Evolutionary conservation across 2,888 invertebrate species (phyloP).

Genomic region (Selenia dentaria): DNA sequence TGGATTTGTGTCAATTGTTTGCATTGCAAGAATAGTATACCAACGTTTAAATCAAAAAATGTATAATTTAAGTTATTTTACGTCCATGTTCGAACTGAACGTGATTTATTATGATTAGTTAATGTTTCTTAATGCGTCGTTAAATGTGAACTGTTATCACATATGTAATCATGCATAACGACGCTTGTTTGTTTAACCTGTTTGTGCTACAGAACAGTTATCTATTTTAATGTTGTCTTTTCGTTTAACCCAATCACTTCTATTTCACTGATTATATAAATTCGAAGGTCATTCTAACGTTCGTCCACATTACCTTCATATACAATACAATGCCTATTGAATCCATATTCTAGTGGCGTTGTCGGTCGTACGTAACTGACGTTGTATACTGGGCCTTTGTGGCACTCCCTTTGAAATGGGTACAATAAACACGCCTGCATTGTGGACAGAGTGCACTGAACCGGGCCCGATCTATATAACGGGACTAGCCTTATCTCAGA

Average conservation of each 20-base stretch:
- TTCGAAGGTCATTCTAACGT: conserved; percentile 25
- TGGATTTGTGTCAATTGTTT: too few species aligned
- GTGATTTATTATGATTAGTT: too few species aligned
- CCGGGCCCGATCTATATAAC: conserved; percentile 33
- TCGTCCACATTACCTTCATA: conserved; percentile 18
- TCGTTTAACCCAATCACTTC: not conserved
- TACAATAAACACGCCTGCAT: conserved; percentile 61
- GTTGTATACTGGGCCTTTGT: conserved; percentile 58
- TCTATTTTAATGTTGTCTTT: not conserved
- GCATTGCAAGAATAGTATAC: too few species aligned
- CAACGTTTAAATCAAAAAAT: too few species aligned
- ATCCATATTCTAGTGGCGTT: conserved; percentile 42
- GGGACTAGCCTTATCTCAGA: conserved; percentile 31
- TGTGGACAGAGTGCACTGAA: conserved; percentile 54
- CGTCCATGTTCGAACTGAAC: too few species aligned
- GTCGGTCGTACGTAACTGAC: conserved; percentile 44
- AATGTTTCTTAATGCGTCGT: too few species aligned
- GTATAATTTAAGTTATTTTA: too few species aligned
- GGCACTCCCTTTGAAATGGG: conserved; percentile 56
- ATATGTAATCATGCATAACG: too few species aligned
- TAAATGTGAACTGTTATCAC: too few species aligned
- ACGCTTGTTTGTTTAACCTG: too few species aligned
- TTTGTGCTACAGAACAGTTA: too few species aligned
- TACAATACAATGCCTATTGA: conserved; percentile 43
- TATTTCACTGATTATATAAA: too few species aligned